Base-by-base conservation (phyloP, 2,888 invertebrate species). In the Matsumyia berberina region DNA sequence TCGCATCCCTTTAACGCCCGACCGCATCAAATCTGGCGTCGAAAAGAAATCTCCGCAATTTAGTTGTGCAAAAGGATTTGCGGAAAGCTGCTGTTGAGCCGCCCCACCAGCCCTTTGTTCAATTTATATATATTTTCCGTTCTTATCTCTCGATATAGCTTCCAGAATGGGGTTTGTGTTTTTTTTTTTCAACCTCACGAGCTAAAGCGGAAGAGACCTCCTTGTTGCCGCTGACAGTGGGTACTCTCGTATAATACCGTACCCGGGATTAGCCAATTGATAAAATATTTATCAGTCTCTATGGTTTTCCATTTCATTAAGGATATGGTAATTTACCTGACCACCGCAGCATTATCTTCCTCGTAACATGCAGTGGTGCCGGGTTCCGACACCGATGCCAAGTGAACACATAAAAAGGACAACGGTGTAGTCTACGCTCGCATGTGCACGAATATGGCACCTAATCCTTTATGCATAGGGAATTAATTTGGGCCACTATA, bases 391-490 rank as follows among this genome's bases (percentile, higher is more conserved):
- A n/a, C n/a, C n/a, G n/a, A 2, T 19, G 12, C 24, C 29, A 42
- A 33, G 7, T 31, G 31, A 55, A 31, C 35, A 35, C 31, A 35
- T 17, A 35, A 80, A 60, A 57, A 57, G 62, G 53, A 80, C 72
- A 72, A 39, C 35, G 29, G n/a, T 49, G 6, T 3, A 8, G 46
- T 17, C 62, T 11, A 24, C 42, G 8, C 39, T 51, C 62, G 31
- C 33, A 31, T 46, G 42, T 64, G 58, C 37, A 60, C 46, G 67
- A 44, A 55, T 73, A 24, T 74, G 58, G 73, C 79, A 74, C 73
- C 79, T 73, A 79, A 85, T 85, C 83, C 83, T 79, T 79, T 85
- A 85, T 85, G 83, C 83, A 85, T 67, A 85, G 83, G 79, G 79
- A 79, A 85, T 85, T 85, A 79, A 85, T 85, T 79, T 79, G 31